phyloP scores from a whole-genome alignment of 2,888 invertebrate species.

The Encarsia formosa region DNA sequence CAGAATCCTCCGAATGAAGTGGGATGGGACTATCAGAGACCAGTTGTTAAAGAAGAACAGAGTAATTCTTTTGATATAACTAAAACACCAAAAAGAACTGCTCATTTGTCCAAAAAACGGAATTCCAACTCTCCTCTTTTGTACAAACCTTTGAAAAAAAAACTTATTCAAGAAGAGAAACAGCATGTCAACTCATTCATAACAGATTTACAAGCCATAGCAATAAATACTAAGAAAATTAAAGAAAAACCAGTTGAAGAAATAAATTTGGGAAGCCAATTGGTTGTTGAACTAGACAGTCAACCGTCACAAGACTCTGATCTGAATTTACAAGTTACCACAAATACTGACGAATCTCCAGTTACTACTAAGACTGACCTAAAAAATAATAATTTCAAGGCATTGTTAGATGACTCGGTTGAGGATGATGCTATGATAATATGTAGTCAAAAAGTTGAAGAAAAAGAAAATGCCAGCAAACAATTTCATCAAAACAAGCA shows the following conservation, averaged over 20 bases:
- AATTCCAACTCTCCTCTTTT: conserved; percentile 27
- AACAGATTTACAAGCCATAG: conserved; percentile 21
- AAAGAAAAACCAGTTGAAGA: conserved; percentile 7
- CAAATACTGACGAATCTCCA: conserved; percentile 14
- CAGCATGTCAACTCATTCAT: conserved; percentile 19
- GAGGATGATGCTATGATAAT: conserved; percentile 21
- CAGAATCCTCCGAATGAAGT: conserved; percentile 28
- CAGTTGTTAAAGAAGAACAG: conserved; percentile 15
- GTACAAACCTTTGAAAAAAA: conserved; percentile 23
- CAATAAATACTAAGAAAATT: conserved; percentile 11
- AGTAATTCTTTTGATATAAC: conserved; percentile 8
- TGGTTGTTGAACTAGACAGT: conserved; percentile 15
- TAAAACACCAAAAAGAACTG: conserved; percentile 25
- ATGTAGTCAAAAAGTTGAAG: conserved; percentile 26
- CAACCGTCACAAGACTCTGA: conserved; percentile 21
- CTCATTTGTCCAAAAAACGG: conserved; percentile 19
- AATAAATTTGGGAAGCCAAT: conserved; percentile 10
- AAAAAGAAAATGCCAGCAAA: conserved; percentile 18
- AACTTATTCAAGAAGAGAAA: conserved; percentile 23
- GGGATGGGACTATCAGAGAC: conserved; percentile 25
- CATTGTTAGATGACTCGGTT: conserved; percentile 22
- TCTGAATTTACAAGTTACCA: conserved; percentile 23
- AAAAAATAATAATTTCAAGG: conserved; percentile 9
- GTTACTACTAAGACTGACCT: background rate
- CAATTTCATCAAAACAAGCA: no score